A percentile compares a stretch with the other conserved stretches of the same genome.
These are phyloP conservation scores for Enteromius anoplus DNA, from an alignment of 2,797 vertebrate genomes.

Conservation along the genomic window DNA sequence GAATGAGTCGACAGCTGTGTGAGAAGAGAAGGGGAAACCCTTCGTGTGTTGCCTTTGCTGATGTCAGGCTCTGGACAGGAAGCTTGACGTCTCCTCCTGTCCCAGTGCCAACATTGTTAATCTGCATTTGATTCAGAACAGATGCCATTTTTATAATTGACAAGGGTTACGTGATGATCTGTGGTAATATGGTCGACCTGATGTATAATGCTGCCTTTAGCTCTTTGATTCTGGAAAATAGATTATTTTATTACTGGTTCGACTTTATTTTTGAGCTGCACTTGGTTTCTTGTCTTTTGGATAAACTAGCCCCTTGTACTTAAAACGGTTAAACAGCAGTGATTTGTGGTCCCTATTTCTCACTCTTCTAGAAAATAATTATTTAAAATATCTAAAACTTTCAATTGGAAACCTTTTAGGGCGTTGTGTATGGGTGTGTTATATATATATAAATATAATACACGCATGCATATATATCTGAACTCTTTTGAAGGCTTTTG, in stretches of 20 bases:
- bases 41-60: conserved; percentile 20
- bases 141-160: conserved; percentile 1
- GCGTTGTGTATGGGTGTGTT: too few relatives aligned
- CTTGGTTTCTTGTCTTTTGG: neutral
- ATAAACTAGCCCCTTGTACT: neutral
- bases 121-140: neutral
- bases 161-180: neutral
- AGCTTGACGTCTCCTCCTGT: neutral
- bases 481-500: too few relatives aligned
- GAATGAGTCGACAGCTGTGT: neutral
- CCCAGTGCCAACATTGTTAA: conserved; percentile 1
- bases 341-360: neutral
- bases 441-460: too few relatives aligned
- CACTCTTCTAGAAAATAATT: neutral
- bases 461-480: too few relatives aligned
- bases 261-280: neutral
- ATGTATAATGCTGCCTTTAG: conserved; percentile 21
- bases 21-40: neutral
- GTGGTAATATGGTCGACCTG: neutral
- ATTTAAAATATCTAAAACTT: neutral
- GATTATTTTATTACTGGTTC: conserved; percentile 31
- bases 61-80: conserved; percentile 16
- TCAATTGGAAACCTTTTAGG: too few relatives aligned
- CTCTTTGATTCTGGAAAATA: neutral
- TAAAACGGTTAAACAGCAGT: conserved; percentile 4